These are phyloP conservation scores for Orestias chungarensis DNA, from an alignment of 2,797 vertebrate species.

Conservation along the genomic window DNA sequence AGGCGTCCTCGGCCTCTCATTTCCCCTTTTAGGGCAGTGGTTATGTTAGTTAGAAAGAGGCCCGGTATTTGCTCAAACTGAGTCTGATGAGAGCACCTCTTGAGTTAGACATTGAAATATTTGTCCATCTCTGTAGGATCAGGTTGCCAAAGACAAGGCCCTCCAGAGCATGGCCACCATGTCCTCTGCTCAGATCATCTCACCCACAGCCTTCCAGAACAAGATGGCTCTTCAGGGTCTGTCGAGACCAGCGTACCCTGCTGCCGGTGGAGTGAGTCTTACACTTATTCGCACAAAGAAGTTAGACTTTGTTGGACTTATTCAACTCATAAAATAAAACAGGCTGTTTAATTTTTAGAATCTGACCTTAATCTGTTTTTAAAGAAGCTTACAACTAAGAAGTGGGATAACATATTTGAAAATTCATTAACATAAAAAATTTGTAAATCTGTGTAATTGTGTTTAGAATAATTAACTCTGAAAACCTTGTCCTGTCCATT, in stretches of 20 bases:
- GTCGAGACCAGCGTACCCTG: slow-evolving; percentile 85
- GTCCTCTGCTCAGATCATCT: slow-evolving; percentile 97
- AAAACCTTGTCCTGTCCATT: too few species aligned
- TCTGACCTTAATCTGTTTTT: too few species aligned
- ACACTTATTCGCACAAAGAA: slow-evolving; percentile 6
- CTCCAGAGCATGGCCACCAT: slow-evolving; percentile 96
- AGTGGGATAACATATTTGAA: background rate
- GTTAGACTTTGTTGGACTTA: background rate
- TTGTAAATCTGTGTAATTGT: background rate
- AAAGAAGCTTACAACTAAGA: background rate
- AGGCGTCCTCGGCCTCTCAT: slow-evolving; percentile 54
- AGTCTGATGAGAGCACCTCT: slow-evolving; percentile 33
- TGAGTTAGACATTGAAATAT: slow-evolving; percentile 40
- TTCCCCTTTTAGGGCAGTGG: slow-evolving; percentile 64
- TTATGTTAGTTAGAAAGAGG: slow-evolving; percentile 52
- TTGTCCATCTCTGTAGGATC: slow-evolving; percentile 81
- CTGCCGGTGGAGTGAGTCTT: slow-evolving; percentile 89
- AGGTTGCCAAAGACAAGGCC: slow-evolving; percentile 97
- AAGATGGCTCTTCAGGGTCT: slow-evolving; percentile 91
- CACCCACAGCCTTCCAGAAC: slow-evolving; percentile 91
- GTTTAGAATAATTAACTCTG: background rate
- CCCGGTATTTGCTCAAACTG: slow-evolving; percentile 51
- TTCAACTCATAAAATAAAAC: too few species aligned
- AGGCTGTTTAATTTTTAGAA: too few species aligned
- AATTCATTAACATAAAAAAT: background rate